Conservation (phyloP, 2,888 invertebrate genomes). For the Sinotaia quadrata region DNA sequence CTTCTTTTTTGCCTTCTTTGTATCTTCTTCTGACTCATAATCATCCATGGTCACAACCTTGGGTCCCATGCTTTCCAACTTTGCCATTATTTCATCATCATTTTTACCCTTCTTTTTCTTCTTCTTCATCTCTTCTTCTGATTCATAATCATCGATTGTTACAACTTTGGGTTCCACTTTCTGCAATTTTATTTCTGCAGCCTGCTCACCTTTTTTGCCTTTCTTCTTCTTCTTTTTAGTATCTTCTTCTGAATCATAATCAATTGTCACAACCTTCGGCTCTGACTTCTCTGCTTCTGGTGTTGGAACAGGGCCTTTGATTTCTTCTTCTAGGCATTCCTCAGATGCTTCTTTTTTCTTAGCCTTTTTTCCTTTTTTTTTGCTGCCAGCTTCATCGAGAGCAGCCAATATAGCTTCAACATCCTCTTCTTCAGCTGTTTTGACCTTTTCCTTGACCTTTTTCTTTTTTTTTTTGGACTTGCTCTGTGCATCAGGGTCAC, state of each 20-base stretch:
- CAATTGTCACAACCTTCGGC: constrained; percentile 40
- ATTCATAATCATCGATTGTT: constrained; percentile 44
- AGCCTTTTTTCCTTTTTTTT: constrained; percentile 57
- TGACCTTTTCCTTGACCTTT: constrained; percentile 56
- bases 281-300: constrained; percentile 30
- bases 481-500: constrained; percentile 38
- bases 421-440: constrained; percentile 63
- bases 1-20: constrained; percentile 46
- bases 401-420: constrained; percentile 69
- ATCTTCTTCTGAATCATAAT: constrained; percentile 44
- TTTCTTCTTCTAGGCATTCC: constrained; percentile 17
- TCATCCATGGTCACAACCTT: constrained; percentile 40
- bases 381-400: constrained; percentile 60
- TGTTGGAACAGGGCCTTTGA: too few relatives aligned
- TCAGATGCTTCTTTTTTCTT: constrained; percentile 59
- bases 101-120: constrained; percentile 47
- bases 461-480: constrained; percentile 54
- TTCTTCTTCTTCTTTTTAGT: constrained; percentile 57
- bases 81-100: constrained; percentile 23
- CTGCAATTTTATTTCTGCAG: constrained; percentile 25
- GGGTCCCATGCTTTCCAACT: constrained; percentile 32
- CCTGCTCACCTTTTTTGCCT: constrained; percentile 62
- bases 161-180: constrained; percentile 37
- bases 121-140: constrained; percentile 49
- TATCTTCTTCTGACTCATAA: constrained; percentile 51